These are phyloP conservation scores for Ceratosolen solmsi DNA, from an alignment of 1,140 invertebrate genomes.

Conservation along the genomic window DNA sequence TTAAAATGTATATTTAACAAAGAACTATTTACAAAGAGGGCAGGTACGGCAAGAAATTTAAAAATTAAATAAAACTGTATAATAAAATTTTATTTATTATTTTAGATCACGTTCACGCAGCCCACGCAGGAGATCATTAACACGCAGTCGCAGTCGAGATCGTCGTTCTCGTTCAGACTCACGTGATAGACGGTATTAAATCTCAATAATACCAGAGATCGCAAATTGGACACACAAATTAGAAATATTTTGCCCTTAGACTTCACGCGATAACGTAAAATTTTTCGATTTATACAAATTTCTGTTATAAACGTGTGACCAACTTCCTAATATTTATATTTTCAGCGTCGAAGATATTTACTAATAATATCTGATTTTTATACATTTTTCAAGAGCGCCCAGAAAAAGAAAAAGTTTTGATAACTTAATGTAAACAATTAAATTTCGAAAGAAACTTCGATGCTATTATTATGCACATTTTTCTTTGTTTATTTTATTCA, in stretches of 20 bases:
- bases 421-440: conserved; percentile 16
- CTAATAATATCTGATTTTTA: not conserved
- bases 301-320: conserved; percentile 12
- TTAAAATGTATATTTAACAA: not conserved
- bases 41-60: not conserved
- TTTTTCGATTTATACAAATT: not conserved
- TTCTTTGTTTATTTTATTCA: not conserved
- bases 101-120: conserved; percentile 72
- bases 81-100: conserved; percentile 55
- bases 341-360: conserved; percentile 14
- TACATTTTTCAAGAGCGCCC: conserved; percentile 1
- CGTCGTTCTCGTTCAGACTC: conserved; percentile 72
- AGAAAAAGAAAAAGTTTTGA: not conserved
- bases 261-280: not conserved
- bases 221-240: conserved; percentile 37
- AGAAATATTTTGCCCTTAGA: conserved; percentile 30
- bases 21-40: conserved; percentile 24
- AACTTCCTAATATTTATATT: not conserved
- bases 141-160: conserved; percentile 71
- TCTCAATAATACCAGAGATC: conserved; percentile 29
- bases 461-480: not conserved
- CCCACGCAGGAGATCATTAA: conserved; percentile 69
- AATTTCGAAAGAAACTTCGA: conserved; percentile 7
- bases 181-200: conserved; percentile 72
- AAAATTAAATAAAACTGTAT: conserved; percentile 21